Evolutionary conservation across 2,113 vertebrate species (phyloP).

Genomic region (Eurystomus gularis): DNA sequence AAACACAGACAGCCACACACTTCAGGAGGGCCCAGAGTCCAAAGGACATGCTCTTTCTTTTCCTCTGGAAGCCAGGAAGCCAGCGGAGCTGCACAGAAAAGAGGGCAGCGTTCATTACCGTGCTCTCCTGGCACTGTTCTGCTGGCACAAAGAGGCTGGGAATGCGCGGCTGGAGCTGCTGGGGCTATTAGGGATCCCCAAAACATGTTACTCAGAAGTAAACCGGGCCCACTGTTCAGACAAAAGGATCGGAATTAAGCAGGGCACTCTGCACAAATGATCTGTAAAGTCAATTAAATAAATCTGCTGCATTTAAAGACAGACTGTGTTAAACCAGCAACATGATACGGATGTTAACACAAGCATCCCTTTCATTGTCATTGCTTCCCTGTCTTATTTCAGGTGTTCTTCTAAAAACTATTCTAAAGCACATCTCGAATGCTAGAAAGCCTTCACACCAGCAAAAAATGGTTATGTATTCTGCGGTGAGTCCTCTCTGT

Average conservation of each 20-base stretch:
- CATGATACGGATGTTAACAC: not conserved
- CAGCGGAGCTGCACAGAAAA: not conserved
- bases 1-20: not conserved
- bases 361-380: not conserved
- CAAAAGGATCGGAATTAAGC: not conserved
- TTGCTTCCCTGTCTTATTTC: constrained; percentile 26
- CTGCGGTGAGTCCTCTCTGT: constrained; percentile 73
- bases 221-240: not conserved
- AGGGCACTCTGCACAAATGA: not conserved
- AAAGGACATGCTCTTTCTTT: not conserved
- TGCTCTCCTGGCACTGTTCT: not conserved
- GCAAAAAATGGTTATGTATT: constrained; percentile 81
- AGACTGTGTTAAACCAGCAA: not conserved
- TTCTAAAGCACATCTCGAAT: constrained; percentile 76
- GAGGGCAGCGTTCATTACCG: not conserved
- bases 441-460: constrained; percentile 66
- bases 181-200: not conserved
- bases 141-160: not conserved
- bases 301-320: not conserved
- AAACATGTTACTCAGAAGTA: not conserved
- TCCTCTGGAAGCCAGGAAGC: not conserved
- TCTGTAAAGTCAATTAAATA: not conserved
- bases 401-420: constrained; percentile 78
- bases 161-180: not conserved
- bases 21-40: not conserved